Conservation (phyloP, 1,140 invertebrate species). For the Vollenhovia emeryi region DNA sequence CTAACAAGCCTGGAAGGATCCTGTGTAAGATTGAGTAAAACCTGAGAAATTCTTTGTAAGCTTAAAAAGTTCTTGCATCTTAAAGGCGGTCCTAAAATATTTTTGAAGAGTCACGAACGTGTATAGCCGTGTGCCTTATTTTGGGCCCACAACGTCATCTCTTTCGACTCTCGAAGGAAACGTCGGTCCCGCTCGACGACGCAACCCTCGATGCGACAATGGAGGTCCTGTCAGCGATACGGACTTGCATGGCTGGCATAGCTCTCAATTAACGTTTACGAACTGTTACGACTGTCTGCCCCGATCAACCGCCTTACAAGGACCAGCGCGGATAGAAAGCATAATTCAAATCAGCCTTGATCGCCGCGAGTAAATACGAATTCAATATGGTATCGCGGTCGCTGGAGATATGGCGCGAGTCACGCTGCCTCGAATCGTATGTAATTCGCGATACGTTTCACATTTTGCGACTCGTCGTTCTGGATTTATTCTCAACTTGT, state of each 20-base stretch:
- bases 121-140: slow-evolving; percentile 34
- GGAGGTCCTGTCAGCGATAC: slow-evolving; percentile 77
- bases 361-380: slow-evolving; percentile 68
- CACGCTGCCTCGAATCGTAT: slow-evolving; percentile 70
- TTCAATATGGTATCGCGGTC: slow-evolving; percentile 70
- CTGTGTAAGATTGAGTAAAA: not conserved
- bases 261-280: slow-evolving; percentile 77
- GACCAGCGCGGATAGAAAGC: slow-evolving; percentile 44
- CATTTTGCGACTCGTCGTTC: slow-evolving; percentile 14
- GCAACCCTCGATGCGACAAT: slow-evolving; percentile 70
- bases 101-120: slow-evolving; percentile 50
- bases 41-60: not conserved
- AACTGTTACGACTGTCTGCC: slow-evolving; percentile 62
- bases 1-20: not conserved
- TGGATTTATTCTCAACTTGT: slow-evolving; percentile 7
- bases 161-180: slow-evolving; percentile 56
- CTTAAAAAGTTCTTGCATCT: not conserved
- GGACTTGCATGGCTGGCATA: slow-evolving; percentile 73
- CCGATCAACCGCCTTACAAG: slow-evolving; percentile 62
- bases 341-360: slow-evolving; percentile 56
- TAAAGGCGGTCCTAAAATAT: slow-evolving; percentile 36
- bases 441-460: slow-evolving; percentile 66
- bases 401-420: slow-evolving; percentile 64
- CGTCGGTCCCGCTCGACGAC: slow-evolving; percentile 56
- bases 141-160: slow-evolving; percentile 58